Percentiles rank a stretch among this genome's conserved stretches.
These are phyloP conservation scores for Aphaenogaster rudis DNA, from an alignment of 1,140 invertebrate species.

Conservation along the genomic window DNA sequence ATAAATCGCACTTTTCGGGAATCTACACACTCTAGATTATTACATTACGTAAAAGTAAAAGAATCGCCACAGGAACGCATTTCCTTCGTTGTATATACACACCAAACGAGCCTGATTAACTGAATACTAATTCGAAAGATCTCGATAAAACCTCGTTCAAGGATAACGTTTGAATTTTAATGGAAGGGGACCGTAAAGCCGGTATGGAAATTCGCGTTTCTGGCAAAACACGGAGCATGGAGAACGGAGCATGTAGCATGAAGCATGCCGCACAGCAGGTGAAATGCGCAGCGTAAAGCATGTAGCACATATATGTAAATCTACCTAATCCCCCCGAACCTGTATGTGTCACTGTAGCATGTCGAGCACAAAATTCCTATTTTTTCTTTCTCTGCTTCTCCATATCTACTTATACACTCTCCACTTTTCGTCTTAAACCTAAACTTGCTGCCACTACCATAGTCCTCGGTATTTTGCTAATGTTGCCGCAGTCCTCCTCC, in stretches of 20 bases:
- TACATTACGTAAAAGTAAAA: slow-evolving; percentile 22
- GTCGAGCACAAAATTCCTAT: slow-evolving; percentile 72
- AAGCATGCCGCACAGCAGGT: slow-evolving; percentile 55
- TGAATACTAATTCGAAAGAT: neutral
- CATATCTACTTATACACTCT: slow-evolving; percentile 74
- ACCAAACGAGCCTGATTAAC: neutral
- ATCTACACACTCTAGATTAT: neutral
- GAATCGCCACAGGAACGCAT: neutral
- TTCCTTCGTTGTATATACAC: neutral
- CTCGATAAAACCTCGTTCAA: neutral
- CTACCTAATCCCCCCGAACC: slow-evolving; percentile 47
- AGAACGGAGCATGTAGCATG: slow-evolving; percentile 57
- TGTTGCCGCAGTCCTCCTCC: slow-evolving; percentile 54
- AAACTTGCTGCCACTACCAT: slow-evolving; percentile 65
- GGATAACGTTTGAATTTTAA: slow-evolving; percentile 53
- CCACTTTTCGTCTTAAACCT: slow-evolving; percentile 74
- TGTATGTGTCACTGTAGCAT: slow-evolving; percentile 71
- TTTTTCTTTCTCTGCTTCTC: slow-evolving; percentile 69
- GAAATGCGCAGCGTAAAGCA: slow-evolving; percentile 52
- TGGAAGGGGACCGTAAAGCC: slow-evolving; percentile 50
- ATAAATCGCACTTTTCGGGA: slow-evolving; percentile 3
- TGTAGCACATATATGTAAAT: slow-evolving; percentile 47
- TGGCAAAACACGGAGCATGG: slow-evolving; percentile 65
- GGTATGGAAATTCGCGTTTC: slow-evolving; percentile 70
- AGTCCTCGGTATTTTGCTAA: slow-evolving; percentile 69